Evolutionary conservation across 2,113 vertebrate genomes (phyloP).

Genomic region (Tauraco erythrolophus): DNA sequence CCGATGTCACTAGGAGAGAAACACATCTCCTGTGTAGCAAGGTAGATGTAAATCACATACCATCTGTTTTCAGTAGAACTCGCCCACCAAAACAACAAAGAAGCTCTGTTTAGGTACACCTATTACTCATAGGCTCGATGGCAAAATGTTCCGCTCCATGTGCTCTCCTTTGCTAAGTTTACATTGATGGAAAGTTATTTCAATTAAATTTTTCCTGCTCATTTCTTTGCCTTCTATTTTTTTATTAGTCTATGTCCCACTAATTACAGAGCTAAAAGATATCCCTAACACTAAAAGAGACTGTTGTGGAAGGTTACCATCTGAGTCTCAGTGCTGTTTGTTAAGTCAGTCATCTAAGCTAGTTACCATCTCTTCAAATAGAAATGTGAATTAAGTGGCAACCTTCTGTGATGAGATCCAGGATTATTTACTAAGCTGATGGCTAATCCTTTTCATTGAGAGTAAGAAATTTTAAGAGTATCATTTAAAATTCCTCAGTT

Average conservation of each 20-base stretch:
- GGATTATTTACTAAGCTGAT: slow-evolving; percentile 7
- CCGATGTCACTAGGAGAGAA: background rate
- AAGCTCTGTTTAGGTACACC: background rate
- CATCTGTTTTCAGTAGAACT: background rate
- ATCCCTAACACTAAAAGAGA: background rate
- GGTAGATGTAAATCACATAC: background rate
- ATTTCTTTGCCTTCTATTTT: background rate
- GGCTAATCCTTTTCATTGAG: background rate
- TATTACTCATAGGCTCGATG: background rate
- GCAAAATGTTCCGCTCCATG: background rate
- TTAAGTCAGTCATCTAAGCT: background rate
- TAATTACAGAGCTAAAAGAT: background rate
- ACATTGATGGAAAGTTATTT: background rate
- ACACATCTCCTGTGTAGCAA: background rate
- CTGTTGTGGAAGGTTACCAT: background rate
- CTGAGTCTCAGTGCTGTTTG: background rate
- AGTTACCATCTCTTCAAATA: background rate
- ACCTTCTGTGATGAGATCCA: background rate
- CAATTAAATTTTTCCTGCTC: background rate
- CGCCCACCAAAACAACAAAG: background rate
- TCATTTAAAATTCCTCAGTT: background rate
- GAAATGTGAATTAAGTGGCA: background rate
- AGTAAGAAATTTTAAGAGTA: background rate
- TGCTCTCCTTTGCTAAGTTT: background rate
- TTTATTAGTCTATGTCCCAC: background rate